phyloP scores from a whole-genome alignment of 2,888 invertebrate genomes.

The Eledona agricola region DNA sequence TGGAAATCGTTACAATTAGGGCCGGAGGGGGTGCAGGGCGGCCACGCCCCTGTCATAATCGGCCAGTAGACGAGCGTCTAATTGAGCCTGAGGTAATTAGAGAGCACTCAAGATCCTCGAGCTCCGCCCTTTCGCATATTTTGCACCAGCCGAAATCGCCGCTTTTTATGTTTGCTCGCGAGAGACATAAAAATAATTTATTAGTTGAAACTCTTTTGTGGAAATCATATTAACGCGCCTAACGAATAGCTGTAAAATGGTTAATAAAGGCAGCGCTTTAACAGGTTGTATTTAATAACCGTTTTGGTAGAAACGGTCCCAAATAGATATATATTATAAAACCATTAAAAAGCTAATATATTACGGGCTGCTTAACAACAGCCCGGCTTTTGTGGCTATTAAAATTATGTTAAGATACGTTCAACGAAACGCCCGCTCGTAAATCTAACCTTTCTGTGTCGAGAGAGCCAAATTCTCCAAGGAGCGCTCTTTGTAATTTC shows the following conservation, averaged over 20 bases:
- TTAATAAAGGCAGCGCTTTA: constrained; percentile 37
- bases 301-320: constrained; percentile 54
- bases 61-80: too few species aligned
- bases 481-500: constrained; percentile 7
- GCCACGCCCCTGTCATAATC: too few species aligned
- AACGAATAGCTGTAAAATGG: constrained; percentile 34
- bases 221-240: constrained; percentile 26
- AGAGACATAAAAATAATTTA: constrained; percentile 31
- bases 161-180: constrained; percentile 10
- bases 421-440: constrained; percentile 55
- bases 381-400: constrained; percentile 51
- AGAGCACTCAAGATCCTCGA: too few species aligned
- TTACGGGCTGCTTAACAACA: constrained; percentile 54
- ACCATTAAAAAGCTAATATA: constrained; percentile 58
- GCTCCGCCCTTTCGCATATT: too few species aligned
- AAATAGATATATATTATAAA: constrained; percentile 59
- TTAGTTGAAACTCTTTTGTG: constrained; percentile 12
- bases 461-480: constrained; percentile 2
- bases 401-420: constrained; percentile 57
- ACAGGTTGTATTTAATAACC: constrained; percentile 49
- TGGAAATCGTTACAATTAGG: too few species aligned
- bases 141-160: too few species aligned
- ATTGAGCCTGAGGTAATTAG: too few species aligned
- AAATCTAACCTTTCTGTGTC: constrained; percentile 46
- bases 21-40: too few species aligned